Conservation (phyloP, 2,113 vertebrate species). For the Bufo bufo region DNA sequence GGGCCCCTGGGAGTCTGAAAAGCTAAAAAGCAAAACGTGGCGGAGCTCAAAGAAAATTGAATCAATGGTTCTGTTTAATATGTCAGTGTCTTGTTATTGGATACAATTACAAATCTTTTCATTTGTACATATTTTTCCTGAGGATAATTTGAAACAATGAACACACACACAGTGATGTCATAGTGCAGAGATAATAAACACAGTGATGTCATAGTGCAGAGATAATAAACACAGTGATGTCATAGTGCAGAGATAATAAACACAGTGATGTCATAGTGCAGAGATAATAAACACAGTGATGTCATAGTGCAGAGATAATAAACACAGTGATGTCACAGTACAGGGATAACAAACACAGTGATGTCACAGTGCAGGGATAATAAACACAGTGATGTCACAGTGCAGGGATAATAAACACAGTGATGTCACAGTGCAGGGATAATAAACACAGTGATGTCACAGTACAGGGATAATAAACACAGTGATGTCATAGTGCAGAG, state of each 20-base stretch:
- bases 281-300: background rate
- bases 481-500: background rate
- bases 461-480: background rate
- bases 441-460: background rate
- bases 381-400: background rate
- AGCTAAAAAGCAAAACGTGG: conserved; percentile 39
- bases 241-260: background rate
- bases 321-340: background rate
- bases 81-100: conserved; percentile 48
- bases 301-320: no score
- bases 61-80: conserved; percentile 48
- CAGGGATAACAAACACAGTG: background rate
- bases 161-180: background rate
- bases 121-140: conserved; percentile 48
- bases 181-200: background rate
- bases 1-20: conserved; percentile 45
- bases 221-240: background rate
- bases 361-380: background rate
- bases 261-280: background rate
- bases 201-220: background rate
- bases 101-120: conserved; percentile 52
- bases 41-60: conserved; percentile 49
- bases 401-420: background rate
- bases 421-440: background rate
- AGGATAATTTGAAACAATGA: conserved; percentile 11